Evolutionary conservation across 2,113 vertebrate species (phyloP).

Genomic region (Acanthisitta chloris): DNA sequence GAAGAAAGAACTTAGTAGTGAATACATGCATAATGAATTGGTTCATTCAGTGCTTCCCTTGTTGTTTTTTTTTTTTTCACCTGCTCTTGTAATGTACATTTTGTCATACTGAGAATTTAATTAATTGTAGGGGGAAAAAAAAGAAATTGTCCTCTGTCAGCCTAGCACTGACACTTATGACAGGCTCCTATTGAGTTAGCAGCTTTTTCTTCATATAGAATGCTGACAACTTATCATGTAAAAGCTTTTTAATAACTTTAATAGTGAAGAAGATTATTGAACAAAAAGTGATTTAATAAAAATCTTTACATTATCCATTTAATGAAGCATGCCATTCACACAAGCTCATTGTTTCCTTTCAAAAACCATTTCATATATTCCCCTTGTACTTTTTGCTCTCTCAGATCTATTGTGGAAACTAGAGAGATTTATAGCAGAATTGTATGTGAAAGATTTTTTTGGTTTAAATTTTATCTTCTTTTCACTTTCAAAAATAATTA

Average conservation of each 20-base stretch:
- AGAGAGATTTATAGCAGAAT: background rate
- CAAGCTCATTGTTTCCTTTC: background rate
- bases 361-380: background rate
- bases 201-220: background rate
- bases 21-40: slow-evolving; percentile 4
- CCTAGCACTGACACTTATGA: background rate
- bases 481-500: background rate
- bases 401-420: background rate
- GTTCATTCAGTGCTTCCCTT: background rate
- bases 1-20: background rate
- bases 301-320: background rate
- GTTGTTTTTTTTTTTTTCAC: background rate
- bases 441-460: background rate
- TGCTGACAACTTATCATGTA: background rate
- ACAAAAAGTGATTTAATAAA: background rate
- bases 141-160: background rate
- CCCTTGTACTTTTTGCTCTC: background rate
- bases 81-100: background rate
- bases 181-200: background rate
- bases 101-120: background rate
- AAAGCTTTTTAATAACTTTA: background rate
- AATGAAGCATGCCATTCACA: background rate
- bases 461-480: background rate
- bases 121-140: background rate
- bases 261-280: background rate